Conservation (phyloP, 2,113 vertebrate genomes). For the Holacanthus passer region DNA sequence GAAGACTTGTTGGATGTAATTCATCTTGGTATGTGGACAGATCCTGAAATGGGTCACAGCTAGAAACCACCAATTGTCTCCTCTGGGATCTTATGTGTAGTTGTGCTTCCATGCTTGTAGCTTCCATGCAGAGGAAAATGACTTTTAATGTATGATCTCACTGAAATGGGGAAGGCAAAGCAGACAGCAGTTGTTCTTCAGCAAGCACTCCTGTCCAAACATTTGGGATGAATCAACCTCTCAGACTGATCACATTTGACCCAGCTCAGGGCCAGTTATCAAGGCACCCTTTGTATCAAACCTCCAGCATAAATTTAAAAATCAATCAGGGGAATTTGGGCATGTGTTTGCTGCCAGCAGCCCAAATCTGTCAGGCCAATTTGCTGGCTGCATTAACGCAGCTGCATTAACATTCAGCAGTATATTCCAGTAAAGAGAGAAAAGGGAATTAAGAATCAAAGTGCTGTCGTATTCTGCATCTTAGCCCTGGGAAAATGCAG, state of each 20-base stretch:
- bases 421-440: conserved; percentile 17
- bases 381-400: no score
- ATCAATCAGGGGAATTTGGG: conserved; percentile 27
- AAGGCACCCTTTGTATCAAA: conserved; percentile 9
- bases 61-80: neutral
- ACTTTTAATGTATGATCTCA: neutral
- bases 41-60: neutral
- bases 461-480: conserved; percentile 27
- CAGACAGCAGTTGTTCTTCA: neutral
- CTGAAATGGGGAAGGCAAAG: neutral
- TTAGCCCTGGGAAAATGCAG: conserved; percentile 33
- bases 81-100: neutral
- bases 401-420: conserved; percentile 47
- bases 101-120: neutral
- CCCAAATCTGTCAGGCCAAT: conserved; percentile 50
- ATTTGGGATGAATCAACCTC: neutral
- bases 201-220: neutral
- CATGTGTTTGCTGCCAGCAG: conserved; percentile 28
- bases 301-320: conserved; percentile 42
- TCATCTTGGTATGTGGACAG: neutral
- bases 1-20: neutral
- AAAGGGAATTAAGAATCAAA: conserved; percentile 53
- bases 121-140: neutral
- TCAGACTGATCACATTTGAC: neutral
- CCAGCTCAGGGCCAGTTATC: neutral